A percentile compares a stretch with the other conserved stretches of the same genome.
Conservation (phyloP, 2,113 vertebrate species). For the Chaenogobius annularis region DNA sequence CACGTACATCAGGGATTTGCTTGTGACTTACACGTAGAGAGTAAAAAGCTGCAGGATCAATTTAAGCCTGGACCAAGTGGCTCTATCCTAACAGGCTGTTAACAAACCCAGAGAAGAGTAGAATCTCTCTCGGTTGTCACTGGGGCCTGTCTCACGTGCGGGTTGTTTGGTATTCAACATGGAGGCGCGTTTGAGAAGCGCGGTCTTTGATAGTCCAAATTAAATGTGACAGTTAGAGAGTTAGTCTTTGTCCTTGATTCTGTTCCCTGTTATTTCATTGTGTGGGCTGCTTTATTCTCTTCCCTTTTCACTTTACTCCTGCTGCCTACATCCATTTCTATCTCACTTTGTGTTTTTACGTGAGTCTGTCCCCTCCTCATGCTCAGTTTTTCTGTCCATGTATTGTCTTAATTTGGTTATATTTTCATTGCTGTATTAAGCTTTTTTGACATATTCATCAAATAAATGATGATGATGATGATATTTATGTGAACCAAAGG, state of each 20-base stretch:
- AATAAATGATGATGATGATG: no score
- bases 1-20: neutral
- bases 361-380: conserved; percentile 18
- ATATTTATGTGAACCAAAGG: no score
- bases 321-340: conserved; percentile 11
- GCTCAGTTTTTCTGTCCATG: neutral
- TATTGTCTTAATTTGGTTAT: conserved; percentile 10
- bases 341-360: conserved; percentile 41
- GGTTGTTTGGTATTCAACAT: conserved; percentile 70
- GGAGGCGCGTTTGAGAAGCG: conserved; percentile 63
- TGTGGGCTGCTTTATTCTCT: conserved; percentile 47
- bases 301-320: conserved; percentile 40
- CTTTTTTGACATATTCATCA: neutral
- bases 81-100: conserved; percentile 51
- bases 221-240: conserved; percentile 72
- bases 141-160: conserved; percentile 34
- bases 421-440: neutral
- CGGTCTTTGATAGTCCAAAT: conserved; percentile 72
- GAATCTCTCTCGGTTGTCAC: conserved; percentile 44
- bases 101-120: conserved; percentile 43
- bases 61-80: conserved; percentile 50
- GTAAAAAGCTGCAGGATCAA: conserved; percentile 19
- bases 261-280: conserved; percentile 57
- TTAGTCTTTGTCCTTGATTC: conserved; percentile 74
- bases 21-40: neutral